Evolutionary conservation across 2,797 vertebrate species (phyloP).

Genomic region (Eulemur albifrons): DNA sequence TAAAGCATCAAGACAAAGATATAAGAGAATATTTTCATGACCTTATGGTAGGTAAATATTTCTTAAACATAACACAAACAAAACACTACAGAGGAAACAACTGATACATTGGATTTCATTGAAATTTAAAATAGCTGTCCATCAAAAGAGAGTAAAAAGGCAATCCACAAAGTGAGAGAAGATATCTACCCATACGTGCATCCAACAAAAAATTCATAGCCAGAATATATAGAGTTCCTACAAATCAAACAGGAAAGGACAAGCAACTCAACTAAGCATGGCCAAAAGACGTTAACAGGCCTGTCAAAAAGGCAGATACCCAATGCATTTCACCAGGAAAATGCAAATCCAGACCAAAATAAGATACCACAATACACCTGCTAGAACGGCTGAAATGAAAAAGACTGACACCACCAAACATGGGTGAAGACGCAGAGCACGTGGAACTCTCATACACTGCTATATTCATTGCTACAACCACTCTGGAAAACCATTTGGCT

Average conservation of each 20-base stretch:
- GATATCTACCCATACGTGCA: fast-evolving
- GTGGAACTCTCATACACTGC: fast-evolving
- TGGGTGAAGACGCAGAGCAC: fast-evolving
- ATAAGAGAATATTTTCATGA: background rate
- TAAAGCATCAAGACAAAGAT: background rate
- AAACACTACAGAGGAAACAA: background rate
- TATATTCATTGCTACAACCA: background rate
- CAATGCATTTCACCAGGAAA: background rate
- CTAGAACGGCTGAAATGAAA: background rate
- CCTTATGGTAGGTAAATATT: background rate
- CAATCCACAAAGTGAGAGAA: background rate
- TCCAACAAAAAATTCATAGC: background rate
- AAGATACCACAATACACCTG: too few species aligned
- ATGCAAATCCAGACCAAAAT: background rate
- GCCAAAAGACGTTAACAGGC: background rate
- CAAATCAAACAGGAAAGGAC: background rate
- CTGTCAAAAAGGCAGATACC: background rate
- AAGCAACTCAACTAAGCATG: background rate
- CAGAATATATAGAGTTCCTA: background rate
- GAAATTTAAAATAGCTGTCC: background rate
- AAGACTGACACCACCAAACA: background rate
- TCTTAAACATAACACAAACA: background rate
- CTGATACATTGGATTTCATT: background rate
- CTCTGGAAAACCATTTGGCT: background rate
- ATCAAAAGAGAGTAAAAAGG: background rate